phyloP scores from a whole-genome alignment of 2,113 vertebrate species.

The Otocyon megalotis region DNA sequence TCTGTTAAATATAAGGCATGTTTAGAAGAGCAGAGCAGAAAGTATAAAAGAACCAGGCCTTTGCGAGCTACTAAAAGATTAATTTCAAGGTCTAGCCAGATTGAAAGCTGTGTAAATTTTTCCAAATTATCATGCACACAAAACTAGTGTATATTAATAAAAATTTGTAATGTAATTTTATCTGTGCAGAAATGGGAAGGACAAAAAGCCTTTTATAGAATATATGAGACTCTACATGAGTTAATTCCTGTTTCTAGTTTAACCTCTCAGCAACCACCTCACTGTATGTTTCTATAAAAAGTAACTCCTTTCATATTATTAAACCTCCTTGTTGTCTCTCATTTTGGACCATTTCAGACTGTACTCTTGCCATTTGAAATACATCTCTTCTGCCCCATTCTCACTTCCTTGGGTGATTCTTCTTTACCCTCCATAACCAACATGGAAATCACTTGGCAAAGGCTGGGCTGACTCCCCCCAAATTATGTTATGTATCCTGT shows the following conservation, averaged over 20 bases:
- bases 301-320: neutral
- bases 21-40: neutral
- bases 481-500: neutral
- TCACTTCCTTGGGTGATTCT: neutral
- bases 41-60: neutral
- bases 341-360: neutral
- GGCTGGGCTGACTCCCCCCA: neutral
- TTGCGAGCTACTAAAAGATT: neutral
- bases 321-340: neutral
- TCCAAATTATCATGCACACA: neutral
- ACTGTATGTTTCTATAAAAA: neutral
- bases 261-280: neutral
- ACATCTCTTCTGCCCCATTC: neutral
- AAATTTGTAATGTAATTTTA: neutral
- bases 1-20: neutral
- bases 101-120: neutral
- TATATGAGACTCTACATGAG: neutral
- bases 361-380: neutral
- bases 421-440: neutral
- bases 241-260: neutral
- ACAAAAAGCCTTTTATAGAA: neutral
- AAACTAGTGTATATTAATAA: neutral
- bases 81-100: neutral
- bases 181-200: neutral
- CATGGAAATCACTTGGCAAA: slow-evolving; percentile 30